Evolutionary conservation across 2,888 invertebrate species (phyloP), one percentile per base, ranked within the genome.

Genomic region (Lasioglossum figueresi): DNA sequence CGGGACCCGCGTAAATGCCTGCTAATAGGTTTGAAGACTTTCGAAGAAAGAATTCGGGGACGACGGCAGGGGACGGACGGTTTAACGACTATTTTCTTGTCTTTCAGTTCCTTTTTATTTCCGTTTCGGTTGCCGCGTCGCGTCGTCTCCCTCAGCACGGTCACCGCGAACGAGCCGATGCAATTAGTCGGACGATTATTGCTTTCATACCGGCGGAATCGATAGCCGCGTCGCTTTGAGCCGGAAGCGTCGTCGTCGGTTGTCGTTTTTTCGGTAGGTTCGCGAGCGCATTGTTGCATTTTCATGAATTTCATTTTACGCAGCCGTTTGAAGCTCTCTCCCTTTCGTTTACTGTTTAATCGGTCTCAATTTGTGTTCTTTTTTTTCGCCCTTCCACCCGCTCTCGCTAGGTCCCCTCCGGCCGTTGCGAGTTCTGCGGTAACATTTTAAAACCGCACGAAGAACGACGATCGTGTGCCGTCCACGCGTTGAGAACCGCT

Each of bases 111-210:
- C 40, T 31, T 27, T n/a, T 1, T 31, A 31, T 34, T 14, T 6
- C 37, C 48, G 34, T 52, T 43, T 6, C 45, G 10, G 27, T 14
- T 31, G 19, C 16, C 76, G 63, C 23, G 43, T 48, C 34, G 63
- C 16, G 34, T 34, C 27, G 85, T 56, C 52, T 56, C 31, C 31
- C 63, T n/a, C 52, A 3, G 72, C 52, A 63, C 52, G 68, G 74
- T 76, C 63, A 37, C 56, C 66, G n/a, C 76, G 59, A 81, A 74
- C 82, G 84, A 84, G 86, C 84, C 89, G 85, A 85, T 90, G 91
- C 89, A 91, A 91, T 91, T 89, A 88, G 85, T 82, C 75, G 63
- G 88, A 82, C 87, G 88, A 89, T 88, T 86, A 88, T 91, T 87
- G 84, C 88, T 86, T 76, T 82, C 85, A 72, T 83, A 80, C 56